phyloP scores from a whole-genome alignment of 2,888 invertebrate species.

The Scaptomyza parva region DNA sequence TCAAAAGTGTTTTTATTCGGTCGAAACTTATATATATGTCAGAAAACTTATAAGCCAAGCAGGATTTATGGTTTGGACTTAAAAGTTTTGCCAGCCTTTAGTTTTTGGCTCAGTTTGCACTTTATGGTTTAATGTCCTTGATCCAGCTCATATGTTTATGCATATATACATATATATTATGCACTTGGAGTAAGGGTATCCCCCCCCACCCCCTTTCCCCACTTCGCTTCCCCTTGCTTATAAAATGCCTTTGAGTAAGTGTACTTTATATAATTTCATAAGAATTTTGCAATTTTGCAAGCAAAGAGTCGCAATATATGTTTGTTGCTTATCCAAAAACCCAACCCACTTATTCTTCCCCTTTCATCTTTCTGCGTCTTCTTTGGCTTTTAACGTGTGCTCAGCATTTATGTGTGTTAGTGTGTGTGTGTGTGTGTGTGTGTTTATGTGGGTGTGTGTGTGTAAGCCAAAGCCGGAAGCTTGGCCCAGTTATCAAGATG shows the following conservation, averaged over 20 bases:
- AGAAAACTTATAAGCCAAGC: too few species aligned
- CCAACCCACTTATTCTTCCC: background rate
- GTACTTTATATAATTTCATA: conserved; percentile 54
- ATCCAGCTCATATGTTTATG: background rate
- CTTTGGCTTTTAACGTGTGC: background rate
- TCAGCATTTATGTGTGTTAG: background rate
- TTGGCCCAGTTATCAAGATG: background rate
- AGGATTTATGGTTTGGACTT: conserved; percentile 2
- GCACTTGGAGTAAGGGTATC: conserved; percentile 2
- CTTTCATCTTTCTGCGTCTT: background rate
- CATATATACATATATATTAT: background rate
- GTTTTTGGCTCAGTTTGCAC: background rate
- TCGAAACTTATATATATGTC: too few species aligned
- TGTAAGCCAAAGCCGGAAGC: background rate
- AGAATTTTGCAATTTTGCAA: conserved; percentile 64
- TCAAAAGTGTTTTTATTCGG: too few species aligned
- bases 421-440: too few species aligned
- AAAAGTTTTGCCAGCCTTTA: background rate
- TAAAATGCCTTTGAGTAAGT: conserved; percentile 55
- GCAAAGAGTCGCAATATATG: conserved; percentile 44
- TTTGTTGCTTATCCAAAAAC: conserved; percentile 28
- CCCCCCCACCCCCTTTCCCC: background rate
- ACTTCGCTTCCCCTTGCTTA: background rate
- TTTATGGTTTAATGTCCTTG: conserved; percentile 5
- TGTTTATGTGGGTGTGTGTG: too few species aligned